Percentiles rank a stretch among this genome's conserved stretches.
Evolutionary conservation across 1,140 invertebrate genomes (phyloP).

Genomic region (Spodoptera frugiperda): DNA sequence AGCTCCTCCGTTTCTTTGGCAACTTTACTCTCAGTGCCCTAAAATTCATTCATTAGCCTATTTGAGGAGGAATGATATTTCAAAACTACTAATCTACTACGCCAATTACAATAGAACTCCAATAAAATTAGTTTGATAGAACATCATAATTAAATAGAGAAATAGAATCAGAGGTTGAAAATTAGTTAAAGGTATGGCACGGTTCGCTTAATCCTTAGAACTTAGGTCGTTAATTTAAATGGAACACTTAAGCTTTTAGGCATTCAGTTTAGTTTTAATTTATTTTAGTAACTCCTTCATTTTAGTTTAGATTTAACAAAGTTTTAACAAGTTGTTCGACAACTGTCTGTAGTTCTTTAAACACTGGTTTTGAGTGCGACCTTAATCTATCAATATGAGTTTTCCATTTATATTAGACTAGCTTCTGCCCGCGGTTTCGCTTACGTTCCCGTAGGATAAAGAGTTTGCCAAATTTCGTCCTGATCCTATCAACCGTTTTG

Average conservation of each 20-base stretch:
- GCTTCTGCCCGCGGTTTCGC: too few relatives aligned
- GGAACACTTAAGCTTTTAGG: constrained; percentile 20
- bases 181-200: neutral
- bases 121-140: neutral
- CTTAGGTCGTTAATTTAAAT: constrained; percentile 20
- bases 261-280: constrained; percentile 16
- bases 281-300: neutral
- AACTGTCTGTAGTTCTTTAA: neutral
- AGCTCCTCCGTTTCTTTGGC: too few relatives aligned
- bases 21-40: too few relatives aligned
- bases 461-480: too few relatives aligned
- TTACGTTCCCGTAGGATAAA: too few relatives aligned
- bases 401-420: too few relatives aligned
- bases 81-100: too few relatives aligned
- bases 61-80: too few relatives aligned
- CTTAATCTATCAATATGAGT: too few relatives aligned
- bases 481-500: too few relatives aligned
- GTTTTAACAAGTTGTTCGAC: constrained; percentile 5
- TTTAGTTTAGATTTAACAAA: constrained; percentile 5
- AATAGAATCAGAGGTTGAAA: constrained; percentile 14
- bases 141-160: constrained; percentile 15
- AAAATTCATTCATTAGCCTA: too few relatives aligned
- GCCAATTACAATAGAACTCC: too few relatives aligned
- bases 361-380: neutral
- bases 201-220: constrained; percentile 15